phyloP scores from a whole-genome alignment of 2,113 vertebrate species.

The Cinclus mexicanus region DNA sequence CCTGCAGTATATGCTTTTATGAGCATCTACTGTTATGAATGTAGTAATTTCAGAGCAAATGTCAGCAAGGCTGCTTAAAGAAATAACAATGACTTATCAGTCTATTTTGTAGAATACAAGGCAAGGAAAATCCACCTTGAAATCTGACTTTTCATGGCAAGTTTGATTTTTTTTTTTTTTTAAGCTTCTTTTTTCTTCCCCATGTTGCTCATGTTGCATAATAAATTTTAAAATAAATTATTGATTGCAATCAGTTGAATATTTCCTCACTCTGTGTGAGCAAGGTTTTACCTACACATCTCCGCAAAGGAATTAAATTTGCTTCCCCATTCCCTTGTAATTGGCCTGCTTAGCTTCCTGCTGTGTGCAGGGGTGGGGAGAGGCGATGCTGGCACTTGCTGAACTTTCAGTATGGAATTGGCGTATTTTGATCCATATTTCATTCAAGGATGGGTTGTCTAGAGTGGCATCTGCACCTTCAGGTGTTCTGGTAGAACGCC shows the following conservation, averaged over 20 bases:
- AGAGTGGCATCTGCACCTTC: not conserved
- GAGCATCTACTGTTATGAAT: not conserved
- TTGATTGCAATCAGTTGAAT: not conserved
- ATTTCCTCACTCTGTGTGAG: not conserved
- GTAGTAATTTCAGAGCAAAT: conserved; percentile 18
- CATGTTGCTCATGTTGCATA: not conserved
- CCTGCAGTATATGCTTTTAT: not conserved
- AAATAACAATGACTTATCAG: not conserved
- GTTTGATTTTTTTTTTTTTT: not conserved
- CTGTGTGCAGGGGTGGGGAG: not conserved
- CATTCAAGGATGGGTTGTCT: not conserved
- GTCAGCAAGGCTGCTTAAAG: not conserved
- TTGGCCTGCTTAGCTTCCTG: not conserved
- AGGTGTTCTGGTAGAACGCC: not conserved
- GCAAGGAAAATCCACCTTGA: conserved; percentile 3
- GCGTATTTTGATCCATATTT: not conserved
- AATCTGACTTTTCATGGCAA: not conserved
- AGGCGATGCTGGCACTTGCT: not conserved
- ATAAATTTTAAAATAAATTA: not conserved
- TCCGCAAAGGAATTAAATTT: not conserved
- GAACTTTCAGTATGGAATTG: not conserved
- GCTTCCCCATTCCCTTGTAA: not conserved
- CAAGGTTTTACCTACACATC: not conserved
- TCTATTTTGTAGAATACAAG: not conserved
- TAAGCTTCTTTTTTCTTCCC: not conserved